phyloP scores from a whole-genome alignment of 1,140 invertebrate genomes.

The Hyles vespertilio region DNA sequence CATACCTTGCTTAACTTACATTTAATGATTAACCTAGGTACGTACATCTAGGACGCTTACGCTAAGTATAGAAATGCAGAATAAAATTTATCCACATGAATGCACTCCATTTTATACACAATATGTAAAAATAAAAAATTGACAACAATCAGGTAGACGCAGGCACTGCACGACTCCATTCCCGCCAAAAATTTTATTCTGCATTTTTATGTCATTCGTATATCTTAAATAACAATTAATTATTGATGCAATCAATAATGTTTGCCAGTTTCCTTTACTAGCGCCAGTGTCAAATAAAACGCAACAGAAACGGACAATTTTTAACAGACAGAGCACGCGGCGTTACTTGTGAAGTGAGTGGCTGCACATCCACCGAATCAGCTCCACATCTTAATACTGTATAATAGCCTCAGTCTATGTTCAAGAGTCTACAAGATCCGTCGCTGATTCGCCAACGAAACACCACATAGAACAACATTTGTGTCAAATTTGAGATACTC shows the following conservation, averaged over 20 bases:
- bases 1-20: conserved; percentile 58
- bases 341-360: not conserved
- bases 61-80: conserved; percentile 59
- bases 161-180: conserved; percentile 15
- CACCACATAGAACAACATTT: too few species aligned
- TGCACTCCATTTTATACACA: conserved; percentile 8
- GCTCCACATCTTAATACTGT: conserved; percentile 28
- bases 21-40: conserved; percentile 47
- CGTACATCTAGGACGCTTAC: conserved; percentile 56
- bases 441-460: too few species aligned
- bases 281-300: conserved; percentile 1
- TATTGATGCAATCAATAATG: conserved; percentile 48
- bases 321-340: not conserved
- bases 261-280: conserved; percentile 20
- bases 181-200: conserved; percentile 47
- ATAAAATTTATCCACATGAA: conserved; percentile 28
- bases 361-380: conserved; percentile 15
- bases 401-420: conserved; percentile 37
- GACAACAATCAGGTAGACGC: not conserved
- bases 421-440: too few species aligned
- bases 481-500: too few species aligned
- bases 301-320: too few species aligned
- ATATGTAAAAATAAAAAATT: conserved; percentile 5
- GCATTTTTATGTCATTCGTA: conserved; percentile 55
- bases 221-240: conserved; percentile 45